Evolutionary conservation across 30 jellyfish, hydroid and myxozoan genomes (phyloP), one percentile per base, ranked within the genome.

Genomic region (Aurelia sp.): DNA sequence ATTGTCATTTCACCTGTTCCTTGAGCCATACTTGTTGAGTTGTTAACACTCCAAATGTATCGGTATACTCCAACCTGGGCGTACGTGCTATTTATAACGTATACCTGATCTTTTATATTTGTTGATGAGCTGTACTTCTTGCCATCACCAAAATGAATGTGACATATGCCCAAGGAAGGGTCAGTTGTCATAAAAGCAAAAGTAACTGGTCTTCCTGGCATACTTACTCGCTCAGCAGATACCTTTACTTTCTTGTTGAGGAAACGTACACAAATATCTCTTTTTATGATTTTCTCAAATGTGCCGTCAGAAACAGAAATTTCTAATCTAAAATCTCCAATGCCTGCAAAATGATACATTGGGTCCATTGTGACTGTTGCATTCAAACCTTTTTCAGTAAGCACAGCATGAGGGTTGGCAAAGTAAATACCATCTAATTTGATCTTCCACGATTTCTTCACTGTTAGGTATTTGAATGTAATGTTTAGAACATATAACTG

Each of bases 1-100:
- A 81, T 71, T 18, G 51, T 24, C 18, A 81, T 68, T 19, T 10
- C 31, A 8, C 91, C 91, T 18, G 73, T 13, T 4, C 91, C 91
- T 11, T 15, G 41, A 20, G 91, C 84, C 3, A 71, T 61, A 12
- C 24, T 19, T 12, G 6, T 19, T 8, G 67, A 6, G 22, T 78
- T 19, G 19, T 41, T 20, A 12, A 63, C 38, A 4, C 2, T 19
- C 89, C 89, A 78, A 4, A 21, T 30, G 67, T 78, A 78, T 12
- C 44, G 19, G 27, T 30, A 78, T 40, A 41, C 27, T 15, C 89
- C 79, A 20, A 17, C 13, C 13, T 78, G 0, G 5, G 50, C 5
- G 67, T 78, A 78, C 7, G 40, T 38, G 21, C 15, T 55, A 6
- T 30, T n/a, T 6, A 59, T 5, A 7, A 12, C 22, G 8, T 27